Evolutionary conservation across 2,797 vertebrate genomes (phyloP).

Genomic region (Chrysocyon brachyurus): DNA sequence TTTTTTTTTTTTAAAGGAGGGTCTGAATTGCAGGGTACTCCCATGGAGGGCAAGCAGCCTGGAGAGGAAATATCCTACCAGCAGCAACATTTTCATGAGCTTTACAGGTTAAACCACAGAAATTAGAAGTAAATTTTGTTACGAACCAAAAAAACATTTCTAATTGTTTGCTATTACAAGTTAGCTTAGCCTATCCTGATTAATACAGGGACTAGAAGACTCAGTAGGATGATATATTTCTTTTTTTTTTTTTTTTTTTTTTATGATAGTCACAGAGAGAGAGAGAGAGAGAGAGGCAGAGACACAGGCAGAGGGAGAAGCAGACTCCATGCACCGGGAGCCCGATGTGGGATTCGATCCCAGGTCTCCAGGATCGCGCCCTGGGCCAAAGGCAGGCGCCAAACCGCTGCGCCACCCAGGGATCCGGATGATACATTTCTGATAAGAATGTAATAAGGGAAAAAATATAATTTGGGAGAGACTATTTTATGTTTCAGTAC

Average conservation of each 20-base stretch:
- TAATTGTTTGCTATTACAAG: neutral
- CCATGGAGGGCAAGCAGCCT: neutral
- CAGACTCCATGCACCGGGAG: too few relatives aligned
- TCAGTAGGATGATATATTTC: neutral
- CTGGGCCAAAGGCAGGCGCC: too few relatives aligned
- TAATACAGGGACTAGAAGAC: neutral
- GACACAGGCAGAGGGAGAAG: too few relatives aligned
- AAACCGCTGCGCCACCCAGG: too few relatives aligned
- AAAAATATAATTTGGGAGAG: neutral
- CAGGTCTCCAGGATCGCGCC: too few relatives aligned
- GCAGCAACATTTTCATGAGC: neutral
- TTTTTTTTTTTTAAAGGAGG: neutral
- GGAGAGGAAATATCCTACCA: neutral
- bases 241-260: neutral
- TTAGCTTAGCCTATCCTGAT: neutral
- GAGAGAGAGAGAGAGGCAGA: too few relatives aligned
- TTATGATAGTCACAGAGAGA: too few relatives aligned
- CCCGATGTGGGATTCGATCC: too few relatives aligned
- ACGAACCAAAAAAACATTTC: neutral
- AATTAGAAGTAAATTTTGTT: neutral
- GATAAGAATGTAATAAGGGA: neutral
- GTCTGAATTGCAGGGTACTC: neutral
- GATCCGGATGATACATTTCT: neutral
- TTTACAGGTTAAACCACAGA: neutral
- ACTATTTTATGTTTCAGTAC: neutral